Evolutionary conservation across 2,113 vertebrate genomes (phyloP), one percentile per base, ranked within the genome.

Genomic region (Marmota flaviventris): DNA sequence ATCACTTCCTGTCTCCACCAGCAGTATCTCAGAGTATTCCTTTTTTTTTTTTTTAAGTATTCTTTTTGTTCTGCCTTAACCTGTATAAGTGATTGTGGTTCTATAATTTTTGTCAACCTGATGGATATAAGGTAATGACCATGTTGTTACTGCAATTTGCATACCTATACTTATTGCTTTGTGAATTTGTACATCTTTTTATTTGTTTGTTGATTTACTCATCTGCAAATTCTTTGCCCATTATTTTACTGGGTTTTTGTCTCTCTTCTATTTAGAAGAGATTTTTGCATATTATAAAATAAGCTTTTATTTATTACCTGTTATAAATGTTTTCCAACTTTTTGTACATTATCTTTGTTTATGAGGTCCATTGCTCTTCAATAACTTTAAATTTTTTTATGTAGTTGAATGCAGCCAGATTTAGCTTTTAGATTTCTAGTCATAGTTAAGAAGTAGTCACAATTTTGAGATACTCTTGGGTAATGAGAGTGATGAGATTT

Each of bases 151-250:
- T 51, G 48, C 48, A 51, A 13, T 79, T 89, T 82, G 2, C 45
- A 78, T 69, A 48, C 89, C 18, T 13, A 65, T 72, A 17, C 27
- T 78, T 45, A 69, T 56, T 63, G 14, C 29, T 77, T 45, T 91
- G 25, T 89, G 73, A 84, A 72, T 97, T 93, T 94, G n/a, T 81
- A 22, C 8, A 58, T 70, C 29, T 93, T 91, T 93, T 75, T 27
- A 37, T 69, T 81, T 77, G 32, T 69, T 85, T 42, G 39, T 16
- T 81, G 48, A 84, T 51, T 94, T 77, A 37, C 51, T 93, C 32
- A 84, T 88, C 22, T 77, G 17, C 81, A 58, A 70, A 14, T 67
- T 72, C 32, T 91, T 89, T 78, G 12, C 4, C 32, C 51, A 67
- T n/a, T 79, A 61, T 85, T 95, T 95, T 77, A 32, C n/a, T 73